These are phyloP conservation scores for Drosophila parabipectinata DNA, from an alignment of 1,140 invertebrate species.

Conservation along the genomic window DNA sequence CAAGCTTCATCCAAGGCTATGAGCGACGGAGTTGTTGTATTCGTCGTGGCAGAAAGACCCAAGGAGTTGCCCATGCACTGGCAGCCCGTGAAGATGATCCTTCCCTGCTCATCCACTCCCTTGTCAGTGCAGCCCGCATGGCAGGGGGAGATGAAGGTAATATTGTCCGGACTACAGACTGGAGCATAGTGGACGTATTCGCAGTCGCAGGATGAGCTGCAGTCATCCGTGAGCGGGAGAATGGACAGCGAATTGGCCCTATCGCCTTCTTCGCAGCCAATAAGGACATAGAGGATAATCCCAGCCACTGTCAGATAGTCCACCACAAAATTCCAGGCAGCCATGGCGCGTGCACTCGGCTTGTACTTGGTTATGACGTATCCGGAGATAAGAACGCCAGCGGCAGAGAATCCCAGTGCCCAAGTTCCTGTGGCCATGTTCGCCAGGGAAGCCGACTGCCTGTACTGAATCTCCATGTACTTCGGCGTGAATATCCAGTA, in stretches of 20 bases:
- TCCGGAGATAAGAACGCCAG: constrained; percentile 89
- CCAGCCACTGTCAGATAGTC: constrained; percentile 87
- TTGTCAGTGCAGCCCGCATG: constrained; percentile 87
- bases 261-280: constrained; percentile 87
- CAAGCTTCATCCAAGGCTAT: constrained; percentile 85
- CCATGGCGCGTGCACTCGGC: constrained; percentile 88
- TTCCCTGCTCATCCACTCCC: constrained; percentile 59
- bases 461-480: constrained; percentile 90
- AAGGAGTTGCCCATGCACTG: constrained; percentile 28
- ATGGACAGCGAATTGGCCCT: constrained; percentile 38
- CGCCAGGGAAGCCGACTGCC: constrained; percentile 88
- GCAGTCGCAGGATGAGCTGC: constrained; percentile 87
- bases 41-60: not conserved
- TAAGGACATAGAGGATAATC: constrained; percentile 87
- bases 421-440: constrained; percentile 88
- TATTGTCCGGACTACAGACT: constrained; percentile 86
- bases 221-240: constrained; percentile 68
- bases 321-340: constrained; percentile 89
- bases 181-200: constrained; percentile 89
- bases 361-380: constrained; percentile 88
- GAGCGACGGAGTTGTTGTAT: constrained; percentile 5
- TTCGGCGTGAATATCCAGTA: constrained; percentile 91
- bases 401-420: constrained; percentile 88
- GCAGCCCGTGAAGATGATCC: constrained; percentile 65
- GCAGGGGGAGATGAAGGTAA: constrained; percentile 89